phyloP scores from a whole-genome alignment of 2,113 vertebrate genomes.

The Hemiscyllium ocellatum region DNA sequence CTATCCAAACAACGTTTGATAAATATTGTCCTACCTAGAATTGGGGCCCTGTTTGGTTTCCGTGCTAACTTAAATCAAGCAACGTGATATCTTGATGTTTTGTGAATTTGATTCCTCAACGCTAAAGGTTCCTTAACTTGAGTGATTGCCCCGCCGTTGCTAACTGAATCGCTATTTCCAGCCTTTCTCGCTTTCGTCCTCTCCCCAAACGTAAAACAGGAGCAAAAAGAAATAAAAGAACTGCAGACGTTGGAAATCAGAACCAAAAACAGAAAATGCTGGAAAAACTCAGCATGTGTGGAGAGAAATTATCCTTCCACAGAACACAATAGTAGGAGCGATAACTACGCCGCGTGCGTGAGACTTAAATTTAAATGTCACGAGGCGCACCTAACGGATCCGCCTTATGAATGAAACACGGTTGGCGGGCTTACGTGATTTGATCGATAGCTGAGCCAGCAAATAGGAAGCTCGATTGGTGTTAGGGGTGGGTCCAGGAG shows the following conservation, averaged over 20 bases:
- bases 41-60: background rate
- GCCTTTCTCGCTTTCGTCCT: background rate
- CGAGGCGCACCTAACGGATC: background rate
- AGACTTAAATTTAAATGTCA: constrained; percentile 3
- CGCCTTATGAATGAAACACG: background rate
- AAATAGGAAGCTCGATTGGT: background rate
- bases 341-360: too few relatives aligned
- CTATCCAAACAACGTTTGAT: background rate
- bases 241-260: too few relatives aligned
- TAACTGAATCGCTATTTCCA: background rate
- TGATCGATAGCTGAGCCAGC: background rate
- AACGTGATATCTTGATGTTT: background rate
- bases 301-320: too few relatives aligned
- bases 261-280: too few relatives aligned
- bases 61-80: background rate
- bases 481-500: background rate
- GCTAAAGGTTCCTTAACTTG: background rate
- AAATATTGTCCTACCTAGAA: background rate
- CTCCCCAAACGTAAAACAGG: too few relatives aligned
- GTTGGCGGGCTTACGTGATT: background rate
- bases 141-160: background rate
- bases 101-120: background rate
- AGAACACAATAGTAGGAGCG: background rate
- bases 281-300: too few relatives aligned
- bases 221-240: background rate